Evolutionary conservation across 2,113 vertebrate species (phyloP).

Genomic region (Craseonycteris thonglongyai): DNA sequence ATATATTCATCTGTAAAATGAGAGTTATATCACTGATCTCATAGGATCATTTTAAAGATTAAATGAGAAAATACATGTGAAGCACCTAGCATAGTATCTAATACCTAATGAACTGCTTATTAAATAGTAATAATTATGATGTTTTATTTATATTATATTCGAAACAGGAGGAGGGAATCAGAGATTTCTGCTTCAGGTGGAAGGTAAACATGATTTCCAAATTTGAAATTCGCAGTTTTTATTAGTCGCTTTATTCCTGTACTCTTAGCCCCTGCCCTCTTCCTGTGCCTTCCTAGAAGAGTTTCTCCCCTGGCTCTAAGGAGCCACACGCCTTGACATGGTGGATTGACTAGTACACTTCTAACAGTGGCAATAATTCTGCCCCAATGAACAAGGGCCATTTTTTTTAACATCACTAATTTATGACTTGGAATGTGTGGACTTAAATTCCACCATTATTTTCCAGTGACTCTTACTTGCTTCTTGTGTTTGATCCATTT

Average conservation of each 20-base stretch:
- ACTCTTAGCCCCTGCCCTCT: neutral
- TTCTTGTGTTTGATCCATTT: conserved; percentile 39
- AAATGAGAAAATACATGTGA: neutral
- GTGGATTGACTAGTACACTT: neutral
- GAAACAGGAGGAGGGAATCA: neutral
- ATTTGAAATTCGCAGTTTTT: neutral
- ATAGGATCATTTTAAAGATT: neutral
- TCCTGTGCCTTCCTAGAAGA: neutral
- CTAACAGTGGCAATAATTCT: neutral
- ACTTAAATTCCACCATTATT: conserved; percentile 26
- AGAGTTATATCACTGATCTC: neutral
- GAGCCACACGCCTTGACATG: neutral
- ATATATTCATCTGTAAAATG: neutral
- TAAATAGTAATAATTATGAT: neutral
- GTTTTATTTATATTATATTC: neutral
- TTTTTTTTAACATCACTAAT: neutral
- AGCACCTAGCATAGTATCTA: neutral
- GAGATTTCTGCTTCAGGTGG: neutral
- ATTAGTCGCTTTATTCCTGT: neutral
- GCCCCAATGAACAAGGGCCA: neutral
- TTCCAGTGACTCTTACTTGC: conserved; percentile 34
- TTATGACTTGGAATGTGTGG: neutral
- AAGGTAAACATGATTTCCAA: neutral
- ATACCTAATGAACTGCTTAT: neutral
- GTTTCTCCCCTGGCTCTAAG: rapidly evolving